Evolutionary conservation across 2,797 vertebrate species (phyloP), one percentile per base, ranked within the genome.

Genomic region (Enteromius anoplus): DNA sequence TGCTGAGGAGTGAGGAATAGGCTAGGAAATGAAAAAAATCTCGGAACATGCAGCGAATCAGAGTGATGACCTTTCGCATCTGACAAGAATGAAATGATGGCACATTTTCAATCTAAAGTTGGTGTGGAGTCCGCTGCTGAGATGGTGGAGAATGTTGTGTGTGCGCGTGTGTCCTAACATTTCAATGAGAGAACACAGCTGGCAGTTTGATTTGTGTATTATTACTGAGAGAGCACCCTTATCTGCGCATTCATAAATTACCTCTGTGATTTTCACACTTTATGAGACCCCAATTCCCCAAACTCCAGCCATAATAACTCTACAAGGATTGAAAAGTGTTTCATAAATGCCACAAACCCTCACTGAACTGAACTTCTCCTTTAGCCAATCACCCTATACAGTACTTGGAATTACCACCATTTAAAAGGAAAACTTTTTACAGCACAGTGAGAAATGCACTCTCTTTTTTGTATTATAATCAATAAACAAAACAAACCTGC

Each of bases 31-130:
- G 69, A 82, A 85, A 81, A 42, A 86, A 82, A 49, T 47, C 73
- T 75, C 23, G 17, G 37, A 81, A 77, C 75, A 79, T 84, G 84
- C 64, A 79, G 81, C 53, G 21, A 79, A 62, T 82, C 79, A 77
- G 68, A 87, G 70, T 66, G 64, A 71, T 82, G 80, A 83, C 83
- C 80, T 82, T 80, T 85, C 42, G 17, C 79, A 84, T 69, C 75
- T 26, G 42, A 73, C 32, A 71, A 82, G 81, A 69, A 47, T 60
- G 11, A 75, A 80, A 88, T 77, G 73, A 87, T 68, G 51, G 73
- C 23, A 68, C 70, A 66, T 37, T 73, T 83, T 77, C 78, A 68
- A 75, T 75, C 75, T 77, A 37, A 53, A 23, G 23, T 68, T 34
- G 62, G 42, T 19, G 40, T 53, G 73, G 65, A 80, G 55, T 73